phyloP scores from a whole-genome alignment of 2,888 invertebrate species.

The Calephelis perditalis region DNA sequence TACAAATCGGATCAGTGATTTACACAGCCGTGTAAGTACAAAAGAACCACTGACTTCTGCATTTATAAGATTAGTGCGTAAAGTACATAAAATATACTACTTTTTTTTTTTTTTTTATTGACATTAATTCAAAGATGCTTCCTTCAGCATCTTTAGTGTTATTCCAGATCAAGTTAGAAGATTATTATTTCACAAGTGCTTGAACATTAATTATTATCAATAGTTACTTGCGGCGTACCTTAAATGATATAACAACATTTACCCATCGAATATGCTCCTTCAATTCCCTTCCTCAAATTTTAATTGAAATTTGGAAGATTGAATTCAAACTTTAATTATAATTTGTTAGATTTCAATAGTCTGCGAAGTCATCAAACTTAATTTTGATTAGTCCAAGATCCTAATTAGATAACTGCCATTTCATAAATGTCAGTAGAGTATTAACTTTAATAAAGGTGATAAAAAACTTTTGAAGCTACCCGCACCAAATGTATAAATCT shows the following conservation, averaged over 20 bases:
- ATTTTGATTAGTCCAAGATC: background rate
- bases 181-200: constrained; percentile 14
- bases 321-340: constrained; percentile 50
- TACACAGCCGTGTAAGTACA: too few species aligned
- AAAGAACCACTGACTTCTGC: too few species aligned
- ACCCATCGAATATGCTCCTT: constrained; percentile 46
- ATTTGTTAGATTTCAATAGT: constrained; percentile 10
- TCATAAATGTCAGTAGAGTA: background rate
- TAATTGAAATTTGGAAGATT: constrained; percentile 36
- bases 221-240: constrained; percentile 36
- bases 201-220: constrained; percentile 15
- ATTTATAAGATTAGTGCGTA: too few species aligned
- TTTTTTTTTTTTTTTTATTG: too few species aligned
- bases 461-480: constrained; percentile 16
- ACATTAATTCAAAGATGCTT: too few species aligned
- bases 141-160: background rate
- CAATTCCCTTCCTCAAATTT: constrained; percentile 47
- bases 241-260: constrained; percentile 66
- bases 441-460: background rate
- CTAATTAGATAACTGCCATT: constrained; percentile 2
- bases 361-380: background rate
- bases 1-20: too few species aligned
- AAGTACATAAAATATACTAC: too few species aligned
- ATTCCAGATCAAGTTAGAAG: constrained; percentile 12
- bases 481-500: constrained; percentile 41